Base-by-base conservation (phyloP, 2,113 vertebrate genomes). In the Myxocyprinus asiaticus region DNA sequence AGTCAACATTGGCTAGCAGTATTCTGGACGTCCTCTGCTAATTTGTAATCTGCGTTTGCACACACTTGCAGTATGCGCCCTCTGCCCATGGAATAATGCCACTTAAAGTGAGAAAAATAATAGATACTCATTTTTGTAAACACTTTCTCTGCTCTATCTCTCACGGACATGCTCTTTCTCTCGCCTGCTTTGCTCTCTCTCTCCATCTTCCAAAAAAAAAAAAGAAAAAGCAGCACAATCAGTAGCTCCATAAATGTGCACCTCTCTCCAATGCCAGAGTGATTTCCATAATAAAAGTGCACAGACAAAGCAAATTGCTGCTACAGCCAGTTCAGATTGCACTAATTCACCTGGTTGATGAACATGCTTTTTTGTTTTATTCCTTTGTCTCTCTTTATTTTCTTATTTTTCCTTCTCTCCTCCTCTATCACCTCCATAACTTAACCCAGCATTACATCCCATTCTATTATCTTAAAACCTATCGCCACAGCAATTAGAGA, bases 261-360 rank as follows among this genome's bases (percentile, higher is more conserved):
- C 87, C 88, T 90, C 87, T 89, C 89, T 88, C 85, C 84, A 84
- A 88, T 86, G 86, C 84, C 67, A 68, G 88, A 90, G 84, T 80
- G 69, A 91, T 91, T 90, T 92, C 90, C 91, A 91, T 92, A 86
- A 88, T 87, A 89, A 83, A 90, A 91, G 86, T 84, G 88, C 87
- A 88, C 85, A 86, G 87, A 90, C 89, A 89, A 90, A 91, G 89
- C 88, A 88, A 90, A 89, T 87, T 85, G 81, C 90, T 89, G 84
- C 86, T 88, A 59, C 51, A 88, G 86, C 87, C 12, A 75, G 58
- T 89, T 90, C 87, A 83, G 82, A 86, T 87, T 86, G 87, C 88
- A 91, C 88, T 93, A 91, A 91, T 91, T 89, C 89, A 90, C 88
- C 88, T 89, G 87, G 87, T 83, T 93, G 90, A 91, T 88, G 87